Evolutionary conservation across 2,113 vertebrate genomes (phyloP), one percentile per base, ranked within the genome.

Genomic region (Tiliqua scincoides): DNA sequence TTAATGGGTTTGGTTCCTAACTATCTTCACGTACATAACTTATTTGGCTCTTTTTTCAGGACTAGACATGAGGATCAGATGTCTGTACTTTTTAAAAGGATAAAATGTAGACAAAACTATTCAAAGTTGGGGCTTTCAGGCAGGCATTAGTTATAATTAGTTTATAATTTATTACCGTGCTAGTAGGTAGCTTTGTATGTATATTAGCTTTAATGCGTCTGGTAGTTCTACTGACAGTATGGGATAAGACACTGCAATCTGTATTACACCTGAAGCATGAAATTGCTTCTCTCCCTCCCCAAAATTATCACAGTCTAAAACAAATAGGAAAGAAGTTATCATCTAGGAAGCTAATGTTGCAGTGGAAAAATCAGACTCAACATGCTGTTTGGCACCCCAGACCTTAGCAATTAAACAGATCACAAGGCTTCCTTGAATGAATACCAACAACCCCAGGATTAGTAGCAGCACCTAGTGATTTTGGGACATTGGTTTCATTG

Each of bases 201-300:
- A 4, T 63, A 20, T 85, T 82, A 75, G 18, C 12, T 78, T 23
- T 9, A 83, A 14, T n/a, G 1, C 30, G 32, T 84, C 61, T 83
- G 27, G 59, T 61, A 83, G 37, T 20, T 52, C 27, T 5, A 30
- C 3, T 48, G 30, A 61, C 15, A 85, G 65, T 6, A 78, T n/a
- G 77, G 65, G 86, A 87, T 85, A 89, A 91, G 61, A 89, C 70
- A 12, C 59, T 77, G 81, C 54, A 84, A 23, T 86, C 76, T 82
- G 79, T 79, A 2, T 79, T 88, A 54, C 21, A 91, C 21, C 7
- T 86, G 86, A 91, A 87, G 77, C 65, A 91, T 78, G 74, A 93
- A 91, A 92, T 89, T 87, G 62, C n/a, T 89, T 89, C 30, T 79
- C 79, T 88, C 62, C 54, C 25, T 85, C 3, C 15, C 20, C 3